phyloP scores from a whole-genome alignment of 2,797 vertebrate genomes.

The Zonotrichia albicollis region DNA sequence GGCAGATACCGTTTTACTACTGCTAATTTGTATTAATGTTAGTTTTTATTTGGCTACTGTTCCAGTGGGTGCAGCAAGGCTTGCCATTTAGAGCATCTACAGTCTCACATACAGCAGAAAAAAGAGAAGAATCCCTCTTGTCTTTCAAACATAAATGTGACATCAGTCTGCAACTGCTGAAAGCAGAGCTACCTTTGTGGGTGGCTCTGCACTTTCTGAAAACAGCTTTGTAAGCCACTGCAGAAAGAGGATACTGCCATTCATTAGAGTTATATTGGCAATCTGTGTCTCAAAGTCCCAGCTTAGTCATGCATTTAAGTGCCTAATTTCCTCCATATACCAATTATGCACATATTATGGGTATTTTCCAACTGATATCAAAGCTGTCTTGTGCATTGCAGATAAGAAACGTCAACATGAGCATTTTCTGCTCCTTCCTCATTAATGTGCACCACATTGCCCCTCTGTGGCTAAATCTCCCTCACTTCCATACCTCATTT shows the following conservation, averaged over 20 bases:
- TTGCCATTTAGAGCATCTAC: background rate
- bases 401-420: background rate
- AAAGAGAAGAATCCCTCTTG: background rate
- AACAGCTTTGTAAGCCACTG: background rate
- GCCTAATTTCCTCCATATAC: conserved; percentile 21
- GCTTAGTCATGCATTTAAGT: conserved; percentile 9
- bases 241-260: background rate
- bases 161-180: background rate
- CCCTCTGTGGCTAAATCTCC: background rate
- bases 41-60: background rate
- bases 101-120: background rate
- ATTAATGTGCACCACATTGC: background rate
- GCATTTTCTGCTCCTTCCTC: background rate
- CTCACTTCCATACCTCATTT: background rate
- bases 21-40: background rate
- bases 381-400: background rate
- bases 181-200: background rate
- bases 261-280: background rate
- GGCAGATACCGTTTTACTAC: background rate
- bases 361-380: background rate
- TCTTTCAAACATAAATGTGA: background rate
- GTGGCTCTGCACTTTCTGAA: background rate
- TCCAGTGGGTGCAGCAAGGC: background rate
- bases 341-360: background rate
- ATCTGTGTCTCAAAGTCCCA: conserved; percentile 48